phyloP scores from a whole-genome alignment of 2,888 invertebrate genomes.

The Trichogramma evanescens region DNA sequence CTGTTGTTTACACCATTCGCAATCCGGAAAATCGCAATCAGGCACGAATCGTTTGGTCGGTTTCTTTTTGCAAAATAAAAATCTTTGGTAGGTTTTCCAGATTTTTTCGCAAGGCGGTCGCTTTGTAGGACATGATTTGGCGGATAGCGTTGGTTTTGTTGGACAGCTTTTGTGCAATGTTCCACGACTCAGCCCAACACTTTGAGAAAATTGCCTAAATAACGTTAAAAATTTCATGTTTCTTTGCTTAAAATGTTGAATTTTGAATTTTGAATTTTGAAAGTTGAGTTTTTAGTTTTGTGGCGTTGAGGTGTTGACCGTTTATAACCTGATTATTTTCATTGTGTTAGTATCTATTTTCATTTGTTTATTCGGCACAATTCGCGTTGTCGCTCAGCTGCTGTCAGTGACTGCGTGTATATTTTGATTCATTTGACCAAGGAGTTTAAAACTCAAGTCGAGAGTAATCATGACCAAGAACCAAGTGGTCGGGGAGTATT shows the following conservation, averaged over 20 bases:
- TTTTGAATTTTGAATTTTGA: neutral
- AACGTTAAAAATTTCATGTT: constrained; percentile 7
- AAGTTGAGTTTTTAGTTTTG: neutral
- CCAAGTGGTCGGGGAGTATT: constrained; percentile 6
- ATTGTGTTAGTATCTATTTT: neutral
- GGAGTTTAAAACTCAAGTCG: neutral
- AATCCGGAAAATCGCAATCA: constrained; percentile 11
- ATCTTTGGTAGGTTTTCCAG: constrained; percentile 1
- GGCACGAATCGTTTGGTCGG: neutral
- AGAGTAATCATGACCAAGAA: constrained; percentile 11
- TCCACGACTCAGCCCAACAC: neutral
- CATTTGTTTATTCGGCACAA: constrained; percentile 5
- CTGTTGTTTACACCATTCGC: constrained; percentile 6
- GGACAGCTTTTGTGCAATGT: neutral
- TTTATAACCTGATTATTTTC: constrained; percentile 5
- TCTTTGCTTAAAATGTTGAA: neutral
- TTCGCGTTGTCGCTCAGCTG: no score
- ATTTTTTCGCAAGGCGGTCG: neutral
- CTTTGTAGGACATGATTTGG: neutral
- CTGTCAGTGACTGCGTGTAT: no score
- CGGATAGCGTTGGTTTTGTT: neutral
- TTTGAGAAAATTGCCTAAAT: constrained; percentile 3
- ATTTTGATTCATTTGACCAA: no score
- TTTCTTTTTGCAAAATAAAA: neutral
- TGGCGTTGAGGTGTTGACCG: neutral